These are phyloP conservation scores for Schizotus pectinicornis DNA, from an alignment of 2,888 invertebrate species.

Conservation along the genomic window DNA sequence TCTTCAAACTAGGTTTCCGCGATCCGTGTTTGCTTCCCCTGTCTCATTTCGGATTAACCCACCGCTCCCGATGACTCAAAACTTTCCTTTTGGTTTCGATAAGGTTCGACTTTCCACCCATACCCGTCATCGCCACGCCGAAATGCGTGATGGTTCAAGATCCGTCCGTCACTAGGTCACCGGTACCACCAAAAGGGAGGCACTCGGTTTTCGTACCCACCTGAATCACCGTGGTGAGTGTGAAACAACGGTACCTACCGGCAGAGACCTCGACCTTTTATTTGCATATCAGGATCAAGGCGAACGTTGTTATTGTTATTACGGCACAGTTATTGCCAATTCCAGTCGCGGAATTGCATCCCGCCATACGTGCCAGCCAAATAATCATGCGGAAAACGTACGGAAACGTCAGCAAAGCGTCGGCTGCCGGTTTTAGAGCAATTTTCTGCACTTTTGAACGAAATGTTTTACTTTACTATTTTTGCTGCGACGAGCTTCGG, in stretches of 20 bases:
- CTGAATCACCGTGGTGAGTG: slow-evolving; percentile 35
- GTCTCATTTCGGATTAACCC: not conserved
- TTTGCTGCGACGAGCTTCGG: too few relatives aligned
- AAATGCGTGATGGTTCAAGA: not conserved
- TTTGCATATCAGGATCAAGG: slow-evolving; percentile 36
- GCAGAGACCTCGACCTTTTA: slow-evolving; percentile 34
- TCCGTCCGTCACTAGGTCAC: slow-evolving; percentile 27
- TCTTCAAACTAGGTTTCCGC: too few relatives aligned
- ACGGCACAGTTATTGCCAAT: slow-evolving; percentile 31
- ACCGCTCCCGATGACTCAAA: slow-evolving; percentile 11
- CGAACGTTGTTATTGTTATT: slow-evolving; percentile 32
- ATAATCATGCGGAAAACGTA: too few relatives aligned
- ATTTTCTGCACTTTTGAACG: not conserved
- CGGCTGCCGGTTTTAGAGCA: too few relatives aligned
- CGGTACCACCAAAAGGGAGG: slow-evolving; percentile 32
- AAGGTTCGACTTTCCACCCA: slow-evolving; percentile 16
- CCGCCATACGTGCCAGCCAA: slow-evolving; percentile 4
- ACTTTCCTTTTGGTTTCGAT: slow-evolving; percentile 2
- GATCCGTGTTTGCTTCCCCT: not conserved
- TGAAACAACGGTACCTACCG: slow-evolving; percentile 32
- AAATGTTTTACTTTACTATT: not conserved
- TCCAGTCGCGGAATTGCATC: slow-evolving; percentile 18
- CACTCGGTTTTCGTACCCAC: slow-evolving; percentile 30
- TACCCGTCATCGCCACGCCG: not conserved
- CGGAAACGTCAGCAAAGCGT: too few relatives aligned